A percentile compares a stretch with the other conserved stretches of the same genome.
Evolutionary conservation across 1,140 invertebrate genomes (phyloP).

Genomic region (Lithobius niger): DNA sequence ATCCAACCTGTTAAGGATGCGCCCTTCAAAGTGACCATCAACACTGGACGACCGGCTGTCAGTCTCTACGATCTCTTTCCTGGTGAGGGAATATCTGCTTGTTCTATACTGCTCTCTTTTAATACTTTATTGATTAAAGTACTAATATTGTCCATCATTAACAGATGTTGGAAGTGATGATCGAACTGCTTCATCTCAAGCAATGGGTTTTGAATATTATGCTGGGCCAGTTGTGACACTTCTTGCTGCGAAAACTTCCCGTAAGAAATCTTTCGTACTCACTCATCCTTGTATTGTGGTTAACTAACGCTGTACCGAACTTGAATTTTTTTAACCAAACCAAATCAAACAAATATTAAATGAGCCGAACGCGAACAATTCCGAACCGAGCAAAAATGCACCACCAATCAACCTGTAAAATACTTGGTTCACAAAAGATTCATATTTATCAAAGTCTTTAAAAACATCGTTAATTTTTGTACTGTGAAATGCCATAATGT

Average conservation of each 20-base stretch:
- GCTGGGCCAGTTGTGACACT: slow-evolving; percentile 44
- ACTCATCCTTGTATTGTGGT: no score
- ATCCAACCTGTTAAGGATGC: slow-evolving; percentile 46
- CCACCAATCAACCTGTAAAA: no score
- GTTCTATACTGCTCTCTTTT: neutral
- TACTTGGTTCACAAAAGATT: no score
- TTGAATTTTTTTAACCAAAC: no score
- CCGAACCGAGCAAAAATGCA: no score
- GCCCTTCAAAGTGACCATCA: slow-evolving; percentile 49
- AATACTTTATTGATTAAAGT: slow-evolving; percentile 5
- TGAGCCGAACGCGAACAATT: no score
- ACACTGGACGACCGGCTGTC: slow-evolving; percentile 45
- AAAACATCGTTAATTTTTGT: no score
- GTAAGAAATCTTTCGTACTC: slow-evolving; percentile 27
- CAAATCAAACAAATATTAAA: no score
- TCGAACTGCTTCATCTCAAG: slow-evolving; percentile 38
- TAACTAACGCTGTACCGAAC: no score
- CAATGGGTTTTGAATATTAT: slow-evolving; percentile 43
- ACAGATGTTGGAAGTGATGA: slow-evolving; percentile 42
- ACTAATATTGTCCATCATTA: slow-evolving; percentile 8
- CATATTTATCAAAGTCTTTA: no score
- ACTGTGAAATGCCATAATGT: no score
- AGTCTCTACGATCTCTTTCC: slow-evolving; percentile 52
- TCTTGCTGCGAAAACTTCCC: slow-evolving; percentile 50
- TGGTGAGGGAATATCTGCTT: slow-evolving; percentile 35